Base-by-base conservation (phyloP, 2,113 vertebrate species). In the human (Homo sapiens) region DNA sequence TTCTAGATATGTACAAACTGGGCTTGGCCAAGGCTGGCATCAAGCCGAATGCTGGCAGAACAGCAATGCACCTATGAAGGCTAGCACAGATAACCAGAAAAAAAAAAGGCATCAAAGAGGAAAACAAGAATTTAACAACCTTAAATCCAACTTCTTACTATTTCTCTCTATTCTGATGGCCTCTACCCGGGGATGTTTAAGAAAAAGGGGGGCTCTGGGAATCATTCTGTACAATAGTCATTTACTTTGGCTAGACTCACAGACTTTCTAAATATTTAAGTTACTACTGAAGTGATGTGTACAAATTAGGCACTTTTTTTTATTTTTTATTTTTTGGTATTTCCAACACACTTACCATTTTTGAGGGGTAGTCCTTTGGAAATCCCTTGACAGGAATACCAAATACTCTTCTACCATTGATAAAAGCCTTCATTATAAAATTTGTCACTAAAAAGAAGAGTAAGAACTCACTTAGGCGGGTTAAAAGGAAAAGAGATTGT, bases 401-500 rank as follows among this genome's bases (percentile, higher is more conserved):
- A 98, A 99, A 99, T 96, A 99, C 98, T 90, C 98, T 99, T 98
- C 99, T 99, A 86, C 99, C 99, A 95, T 99, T 99, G 97, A 99
- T 99, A 98, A 99, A 99, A 75, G 99, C 99, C 98, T 99, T 99
- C 99, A 99, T 99, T 98, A 99, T 99, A 99, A 99, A 99, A 98
- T 99, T 99, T 88, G 99, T 99, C 99, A 99, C 99, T 99, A 97
- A 93, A 95, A 96, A 94, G 38, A 89, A 61, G 45, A 97, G 50
- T 73, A 38, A n/a, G 16, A 25, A 83, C 91, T 92, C 40, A 35
- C 73, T 94, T 43, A 93, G 87, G 66, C 73, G 78, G 78, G 68
- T 73, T 93, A 94, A 66, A 94, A 97, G 94, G 59, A 94, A 70
- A 82, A 20, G 72, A 97, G 32, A 84, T 13, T 32, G 75, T 5